Conservation (phyloP, 1,140 invertebrate species). For the Brachionus calyciflorus region DNA sequence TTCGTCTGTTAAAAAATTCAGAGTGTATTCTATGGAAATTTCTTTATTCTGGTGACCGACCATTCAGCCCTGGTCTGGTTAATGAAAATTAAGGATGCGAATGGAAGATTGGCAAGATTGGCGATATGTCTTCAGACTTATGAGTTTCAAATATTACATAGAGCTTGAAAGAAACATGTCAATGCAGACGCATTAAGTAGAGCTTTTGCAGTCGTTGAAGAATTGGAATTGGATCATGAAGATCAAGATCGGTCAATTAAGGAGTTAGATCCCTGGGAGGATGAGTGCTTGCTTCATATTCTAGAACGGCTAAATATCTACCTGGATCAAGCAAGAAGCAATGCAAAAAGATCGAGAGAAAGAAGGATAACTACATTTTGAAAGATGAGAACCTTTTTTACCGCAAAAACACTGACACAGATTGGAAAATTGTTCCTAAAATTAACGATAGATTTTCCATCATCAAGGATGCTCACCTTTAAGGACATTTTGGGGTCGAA, state of each 20-base stretch:
- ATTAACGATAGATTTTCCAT: slow-evolving; percentile 1
- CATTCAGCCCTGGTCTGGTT: no score
- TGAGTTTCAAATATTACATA: slow-evolving; percentile 59
- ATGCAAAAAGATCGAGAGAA: slow-evolving; percentile 4
- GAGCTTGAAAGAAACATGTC: slow-evolving; percentile 56
- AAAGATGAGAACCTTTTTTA: no score
- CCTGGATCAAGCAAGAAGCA: slow-evolving; percentile 6
- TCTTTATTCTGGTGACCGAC: no score
- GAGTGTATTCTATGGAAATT: no score
- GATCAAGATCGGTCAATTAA: slow-evolving; percentile 14
- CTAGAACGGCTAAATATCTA: not conserved
- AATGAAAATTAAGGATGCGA: slow-evolving; percentile 45
- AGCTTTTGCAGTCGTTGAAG: slow-evolving; percentile 7
- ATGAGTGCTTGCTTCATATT: not conserved
- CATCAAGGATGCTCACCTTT: slow-evolving; percentile 10
- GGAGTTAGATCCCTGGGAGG: slow-evolving; percentile 15
- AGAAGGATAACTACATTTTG: slow-evolving; percentile 22
- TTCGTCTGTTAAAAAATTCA: no score
- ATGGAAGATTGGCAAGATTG: slow-evolving; percentile 58
- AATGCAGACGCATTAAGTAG: no score
- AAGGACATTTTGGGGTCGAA: no score
- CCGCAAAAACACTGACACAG: not conserved
- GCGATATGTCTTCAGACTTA: slow-evolving; percentile 61
- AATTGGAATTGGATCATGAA: not conserved
- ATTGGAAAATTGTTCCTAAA: slow-evolving; percentile 7